These are phyloP conservation scores for Pantelozetes paolii DNA, from an alignment of 2,888 invertebrate species.

Conservation along the genomic window DNA sequence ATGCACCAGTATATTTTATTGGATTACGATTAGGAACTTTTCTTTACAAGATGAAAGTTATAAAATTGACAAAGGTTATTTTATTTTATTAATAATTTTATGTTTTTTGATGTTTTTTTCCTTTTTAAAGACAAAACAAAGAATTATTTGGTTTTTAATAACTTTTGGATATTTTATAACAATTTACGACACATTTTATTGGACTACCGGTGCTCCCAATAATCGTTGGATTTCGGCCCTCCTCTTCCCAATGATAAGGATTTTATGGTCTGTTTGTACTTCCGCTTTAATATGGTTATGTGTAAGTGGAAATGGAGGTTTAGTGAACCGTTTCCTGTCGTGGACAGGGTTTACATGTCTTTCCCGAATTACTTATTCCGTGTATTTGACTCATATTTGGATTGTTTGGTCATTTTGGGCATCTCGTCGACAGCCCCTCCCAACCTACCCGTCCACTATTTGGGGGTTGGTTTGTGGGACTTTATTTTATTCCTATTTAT, in stretches of 20 bases:
- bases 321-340: slow-evolving; percentile 39
- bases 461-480: background rate
- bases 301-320: slow-evolving; percentile 41
- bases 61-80: too few relatives aligned
- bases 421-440: background rate
- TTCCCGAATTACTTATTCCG: background rate
- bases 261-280: slow-evolving; percentile 35
- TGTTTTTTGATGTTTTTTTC: too few relatives aligned
- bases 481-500: background rate
- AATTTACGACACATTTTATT: slow-evolving; percentile 4
- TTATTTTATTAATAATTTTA: too few relatives aligned
- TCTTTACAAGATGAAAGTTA: too few relatives aligned
- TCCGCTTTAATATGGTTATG: slow-evolving; percentile 37
- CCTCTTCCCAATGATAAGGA: background rate
- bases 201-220: slow-evolving; percentile 29
- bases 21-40: background rate
- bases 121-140: too few relatives aligned
- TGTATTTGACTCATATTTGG: slow-evolving; percentile 12
- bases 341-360: background rate
- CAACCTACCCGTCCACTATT: background rate
- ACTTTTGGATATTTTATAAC: too few relatives aligned
- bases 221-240: background rate
- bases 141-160: too few relatives aligned
- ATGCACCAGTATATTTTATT: background rate
- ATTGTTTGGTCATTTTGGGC: slow-evolving; percentile 15